Percentiles rank a stretch among this genome's conserved stretches.
These are phyloP conservation scores for Lamellibrachia satsuma DNA, from an alignment of 2,888 invertebrate species.

Conservation along the genomic window DNA sequence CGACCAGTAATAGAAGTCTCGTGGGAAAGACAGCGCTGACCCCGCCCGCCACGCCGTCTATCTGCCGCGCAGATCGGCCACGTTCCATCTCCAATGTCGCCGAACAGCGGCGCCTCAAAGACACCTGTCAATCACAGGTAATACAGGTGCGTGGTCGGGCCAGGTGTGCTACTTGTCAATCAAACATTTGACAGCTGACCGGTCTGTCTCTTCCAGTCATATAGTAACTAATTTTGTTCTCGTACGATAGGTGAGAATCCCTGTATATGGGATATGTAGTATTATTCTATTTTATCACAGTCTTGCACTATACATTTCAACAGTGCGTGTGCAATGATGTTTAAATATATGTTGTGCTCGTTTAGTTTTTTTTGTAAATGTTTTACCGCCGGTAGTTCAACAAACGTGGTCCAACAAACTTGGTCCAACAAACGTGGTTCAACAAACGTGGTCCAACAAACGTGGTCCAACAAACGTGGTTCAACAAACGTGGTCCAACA, in stretches of 20 bases:
- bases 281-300: not conserved
- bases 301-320: not conserved
- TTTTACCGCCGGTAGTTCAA: not conserved
- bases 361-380: not conserved
- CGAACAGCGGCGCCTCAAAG: not conserved
- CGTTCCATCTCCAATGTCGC: not conserved
- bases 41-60: not conserved
- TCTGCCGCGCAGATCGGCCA: not conserved
- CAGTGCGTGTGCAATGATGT: not conserved
- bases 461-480: no score
- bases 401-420: no score
- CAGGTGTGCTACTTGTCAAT: not conserved
- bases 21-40: not conserved
- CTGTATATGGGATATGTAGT: not conserved
- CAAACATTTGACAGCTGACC: not conserved
- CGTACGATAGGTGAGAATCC: not conserved
- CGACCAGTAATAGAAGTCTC: not conserved
- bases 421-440: no score
- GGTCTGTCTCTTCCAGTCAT: not conserved
- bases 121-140: not conserved
- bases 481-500: no score
- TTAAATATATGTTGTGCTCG: not conserved
- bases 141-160: not conserved
- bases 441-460: no score
- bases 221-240: not conserved